Percentiles rank a stretch among this genome's conserved stretches.
These are phyloP conservation scores for Octomys mimax DNA, from an alignment of 2,797 vertebrate species.

Conservation along the genomic window DNA sequence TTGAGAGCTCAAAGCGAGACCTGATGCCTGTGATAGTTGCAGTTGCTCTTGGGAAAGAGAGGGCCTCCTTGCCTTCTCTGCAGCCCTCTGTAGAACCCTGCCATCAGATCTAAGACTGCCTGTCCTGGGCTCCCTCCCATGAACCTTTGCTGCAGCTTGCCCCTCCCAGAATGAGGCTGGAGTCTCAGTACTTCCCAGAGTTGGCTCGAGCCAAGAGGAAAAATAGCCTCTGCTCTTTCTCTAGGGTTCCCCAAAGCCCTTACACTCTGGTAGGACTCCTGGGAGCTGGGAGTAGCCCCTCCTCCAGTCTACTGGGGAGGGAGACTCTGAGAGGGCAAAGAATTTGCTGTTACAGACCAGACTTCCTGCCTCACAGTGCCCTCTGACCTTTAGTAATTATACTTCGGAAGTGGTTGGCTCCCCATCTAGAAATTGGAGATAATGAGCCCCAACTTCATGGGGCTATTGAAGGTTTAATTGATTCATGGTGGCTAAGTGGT, in stretches of 20 bases:
- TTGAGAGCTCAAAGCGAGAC: not conserved
- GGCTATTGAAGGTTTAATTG: constrained; percentile 79
- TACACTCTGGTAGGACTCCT: not conserved
- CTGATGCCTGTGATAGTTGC: not conserved
- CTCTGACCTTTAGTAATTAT: constrained; percentile 81
- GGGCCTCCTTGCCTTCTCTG: not conserved
- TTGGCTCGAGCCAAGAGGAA: not conserved
- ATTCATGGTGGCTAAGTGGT: constrained; percentile 72
- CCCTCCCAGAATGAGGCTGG: not conserved
- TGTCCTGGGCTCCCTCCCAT: not conserved
- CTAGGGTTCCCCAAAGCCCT: not conserved
- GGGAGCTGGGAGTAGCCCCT: not conserved
- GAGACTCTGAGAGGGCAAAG: constrained; percentile 39
- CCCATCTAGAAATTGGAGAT: constrained; percentile 80
- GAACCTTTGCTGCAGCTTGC: not conserved
- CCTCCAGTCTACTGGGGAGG: not conserved
- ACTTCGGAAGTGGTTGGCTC: constrained; percentile 74
- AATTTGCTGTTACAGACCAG: constrained; percentile 71
- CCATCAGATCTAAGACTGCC: not conserved
- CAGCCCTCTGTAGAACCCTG: not conserved
- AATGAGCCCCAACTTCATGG: constrained; percentile 78
- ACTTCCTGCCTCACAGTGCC: constrained; percentile 79
- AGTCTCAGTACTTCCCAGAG: not conserved
- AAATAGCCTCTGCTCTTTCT: not conserved
- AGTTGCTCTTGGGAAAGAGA: not conserved